Conservation (phyloP, 2,113 vertebrate species). For the Anas platyrhynchos region DNA sequence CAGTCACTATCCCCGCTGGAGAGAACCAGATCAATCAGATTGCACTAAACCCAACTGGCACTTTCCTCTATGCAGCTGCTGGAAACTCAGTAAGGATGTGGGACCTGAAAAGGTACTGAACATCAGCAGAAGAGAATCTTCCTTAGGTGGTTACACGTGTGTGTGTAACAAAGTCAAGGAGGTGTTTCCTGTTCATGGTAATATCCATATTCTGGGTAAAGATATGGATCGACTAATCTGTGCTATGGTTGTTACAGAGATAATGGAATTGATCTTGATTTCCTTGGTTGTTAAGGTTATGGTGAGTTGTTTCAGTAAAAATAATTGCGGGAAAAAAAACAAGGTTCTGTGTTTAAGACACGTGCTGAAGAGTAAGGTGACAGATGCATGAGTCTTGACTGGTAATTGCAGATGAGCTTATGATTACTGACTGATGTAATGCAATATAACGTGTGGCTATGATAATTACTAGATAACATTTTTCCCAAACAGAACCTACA, state of each 20-base stretch:
- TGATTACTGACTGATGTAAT: background rate
- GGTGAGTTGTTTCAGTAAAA: background rate
- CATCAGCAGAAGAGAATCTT: background rate
- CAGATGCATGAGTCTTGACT: background rate
- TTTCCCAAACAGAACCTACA: background rate
- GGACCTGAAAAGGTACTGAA: slow-evolving; percentile 92
- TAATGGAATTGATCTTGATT: background rate
- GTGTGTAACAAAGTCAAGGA: background rate
- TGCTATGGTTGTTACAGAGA: background rate
- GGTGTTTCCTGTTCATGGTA: background rate
- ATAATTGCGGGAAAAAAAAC: background rate
- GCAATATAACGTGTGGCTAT: background rate
- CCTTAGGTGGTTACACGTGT: background rate
- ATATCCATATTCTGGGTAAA: background rate
- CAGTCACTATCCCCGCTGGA: slow-evolving; percentile 90
- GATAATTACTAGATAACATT: background rate
- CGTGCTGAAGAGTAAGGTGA: background rate
- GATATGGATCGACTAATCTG: background rate
- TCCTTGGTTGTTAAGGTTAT: background rate
- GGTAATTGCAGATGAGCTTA: background rate
- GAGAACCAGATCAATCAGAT: slow-evolving; percentile 98
- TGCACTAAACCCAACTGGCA: slow-evolving; percentile 89
- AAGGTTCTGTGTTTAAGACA: background rate
- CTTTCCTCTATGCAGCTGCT: slow-evolving; percentile 93
- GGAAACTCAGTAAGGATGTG: slow-evolving; percentile 95